Percentiles rank a stretch among this genome's conserved stretches.
phyloP scores from a whole-genome alignment of 2,888 invertebrate species.

The Meghimatium bilineatum region DNA sequence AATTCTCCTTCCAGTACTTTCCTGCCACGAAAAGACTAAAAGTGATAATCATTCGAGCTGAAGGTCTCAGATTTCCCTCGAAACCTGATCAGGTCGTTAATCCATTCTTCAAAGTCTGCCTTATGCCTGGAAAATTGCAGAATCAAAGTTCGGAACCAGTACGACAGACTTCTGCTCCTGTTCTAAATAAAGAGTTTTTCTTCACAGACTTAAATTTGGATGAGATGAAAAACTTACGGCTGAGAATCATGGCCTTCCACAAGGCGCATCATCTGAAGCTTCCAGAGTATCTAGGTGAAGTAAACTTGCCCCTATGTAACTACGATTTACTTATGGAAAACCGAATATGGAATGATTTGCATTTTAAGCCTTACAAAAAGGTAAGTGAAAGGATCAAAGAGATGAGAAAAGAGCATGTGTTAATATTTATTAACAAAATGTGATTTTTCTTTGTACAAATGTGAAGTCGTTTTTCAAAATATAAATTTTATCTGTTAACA shows the following conservation, averaged over 20 bases:
- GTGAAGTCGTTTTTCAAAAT: too few species aligned
- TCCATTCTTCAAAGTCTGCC: slow-evolving; percentile 63
- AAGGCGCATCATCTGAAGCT: slow-evolving; percentile 73
- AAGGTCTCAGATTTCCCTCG: slow-evolving; percentile 72
- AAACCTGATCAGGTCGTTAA: slow-evolving; percentile 68
- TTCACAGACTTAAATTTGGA: slow-evolving; percentile 76
- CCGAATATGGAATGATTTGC: slow-evolving; percentile 74
- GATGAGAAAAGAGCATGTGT: background rate
- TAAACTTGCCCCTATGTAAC: slow-evolving; percentile 73
- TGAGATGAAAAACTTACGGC: slow-evolving; percentile 73
- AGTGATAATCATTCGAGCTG: slow-evolving; percentile 71
- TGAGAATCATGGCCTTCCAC: slow-evolving; percentile 76
- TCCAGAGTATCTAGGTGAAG: slow-evolving; percentile 76
- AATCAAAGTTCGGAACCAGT: slow-evolving; percentile 74
- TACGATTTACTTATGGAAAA: slow-evolving; percentile 77
- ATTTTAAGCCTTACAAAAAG: slow-evolving; percentile 54
- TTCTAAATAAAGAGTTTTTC: slow-evolving; percentile 77
- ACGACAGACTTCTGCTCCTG: slow-evolving; percentile 75
- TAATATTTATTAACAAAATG: too few species aligned
- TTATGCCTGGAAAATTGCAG: slow-evolving; percentile 77
- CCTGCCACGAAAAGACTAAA: slow-evolving; percentile 76
- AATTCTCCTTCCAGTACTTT: slow-evolving; percentile 77
- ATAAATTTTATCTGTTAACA: too few species aligned
- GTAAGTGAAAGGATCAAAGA: slow-evolving; percentile 23
- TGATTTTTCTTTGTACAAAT: too few species aligned